Evolutionary conservation across 2,888 invertebrate species (phyloP).

Genomic region (Phyto melanocephala): DNA sequence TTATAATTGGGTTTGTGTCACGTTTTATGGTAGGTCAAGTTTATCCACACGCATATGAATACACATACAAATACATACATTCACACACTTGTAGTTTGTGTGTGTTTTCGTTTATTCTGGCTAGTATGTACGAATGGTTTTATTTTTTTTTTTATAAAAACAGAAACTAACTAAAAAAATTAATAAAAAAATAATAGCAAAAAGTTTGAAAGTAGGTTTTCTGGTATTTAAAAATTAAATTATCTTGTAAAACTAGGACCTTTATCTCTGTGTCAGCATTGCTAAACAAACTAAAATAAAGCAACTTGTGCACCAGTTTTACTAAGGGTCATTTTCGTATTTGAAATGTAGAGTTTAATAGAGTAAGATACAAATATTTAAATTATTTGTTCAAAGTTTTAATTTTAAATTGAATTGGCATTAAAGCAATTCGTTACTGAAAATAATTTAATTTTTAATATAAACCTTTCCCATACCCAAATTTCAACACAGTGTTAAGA

Average conservation of each 20-base stretch:
- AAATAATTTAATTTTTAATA: too few species aligned
- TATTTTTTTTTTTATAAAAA: neutral
- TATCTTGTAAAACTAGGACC: slow-evolving; percentile 33
- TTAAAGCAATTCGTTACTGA: neutral
- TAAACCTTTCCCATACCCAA: too few species aligned
- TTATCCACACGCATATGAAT: slow-evolving; percentile 58
- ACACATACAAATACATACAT: neutral
- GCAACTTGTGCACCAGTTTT: neutral
- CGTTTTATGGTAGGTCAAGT: slow-evolving; percentile 65
- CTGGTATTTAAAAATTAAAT: slow-evolving; percentile 32
- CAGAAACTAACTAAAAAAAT: neutral
- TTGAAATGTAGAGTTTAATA: too few species aligned
- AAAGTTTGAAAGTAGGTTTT: slow-evolving; percentile 40
- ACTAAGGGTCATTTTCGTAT: neutral
- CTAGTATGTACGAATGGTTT: neutral
- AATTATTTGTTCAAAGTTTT: neutral
- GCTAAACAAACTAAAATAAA: neutral
- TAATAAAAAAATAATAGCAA: neutral
- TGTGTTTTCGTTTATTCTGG: neutral
- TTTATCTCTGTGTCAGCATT: slow-evolving; percentile 14
- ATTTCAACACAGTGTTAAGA: too few species aligned
- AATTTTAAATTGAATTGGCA: neutral
- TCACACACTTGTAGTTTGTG: neutral
- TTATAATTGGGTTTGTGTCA: slow-evolving; percentile 64
- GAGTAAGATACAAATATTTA: neutral